A percentile compares a stretch with the other conserved stretches of the same genome.
phyloP scores from a whole-genome alignment of 2,797 vertebrate species.

The Halcyon chelicuti region DNA sequence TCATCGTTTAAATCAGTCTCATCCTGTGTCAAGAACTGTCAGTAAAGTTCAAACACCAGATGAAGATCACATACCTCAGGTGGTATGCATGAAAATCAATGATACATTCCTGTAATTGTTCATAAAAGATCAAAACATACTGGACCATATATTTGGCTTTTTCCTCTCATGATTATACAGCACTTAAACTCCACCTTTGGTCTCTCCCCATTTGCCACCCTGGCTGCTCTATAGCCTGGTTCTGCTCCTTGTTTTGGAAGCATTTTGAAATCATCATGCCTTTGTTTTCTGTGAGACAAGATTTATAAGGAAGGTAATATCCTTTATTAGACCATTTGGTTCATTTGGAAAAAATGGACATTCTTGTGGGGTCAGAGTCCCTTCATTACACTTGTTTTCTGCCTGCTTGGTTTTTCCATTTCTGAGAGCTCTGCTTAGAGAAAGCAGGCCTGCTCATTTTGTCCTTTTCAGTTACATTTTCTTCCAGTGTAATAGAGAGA shows the following conservation, averaged over 20 bases:
- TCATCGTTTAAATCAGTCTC: not conserved
- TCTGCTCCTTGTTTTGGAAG: conserved; percentile 21
- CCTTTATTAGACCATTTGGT: conserved; percentile 29
- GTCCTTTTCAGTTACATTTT: conserved; percentile 39
- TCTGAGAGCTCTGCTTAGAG: conserved; percentile 23
- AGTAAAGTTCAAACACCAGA: conserved; percentile 14
- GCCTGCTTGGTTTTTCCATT: conserved; percentile 53
- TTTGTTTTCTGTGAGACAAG: conserved; percentile 53
- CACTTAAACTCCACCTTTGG: not conserved
- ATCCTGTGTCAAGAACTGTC: not conserved
- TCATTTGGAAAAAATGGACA: conserved; percentile 59
- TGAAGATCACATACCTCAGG: not conserved
- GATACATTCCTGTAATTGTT: not conserved
- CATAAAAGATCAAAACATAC: not conserved
- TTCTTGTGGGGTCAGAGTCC: conserved; percentile 41
- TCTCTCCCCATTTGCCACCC: not conserved
- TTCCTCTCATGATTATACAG: not conserved
- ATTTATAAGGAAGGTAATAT: conserved; percentile 54
- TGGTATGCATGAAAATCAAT: accelerated
- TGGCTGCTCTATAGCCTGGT: not conserved
- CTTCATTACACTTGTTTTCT: conserved; percentile 59
- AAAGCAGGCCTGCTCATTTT: conserved; percentile 31
- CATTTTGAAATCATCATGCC: conserved; percentile 16
- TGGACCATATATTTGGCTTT: not conserved
- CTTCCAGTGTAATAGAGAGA: conserved; percentile 53